Evolutionary conservation across 2,797 vertebrate species (phyloP).

Genomic region (Anomalospiza imberbis): DNA sequence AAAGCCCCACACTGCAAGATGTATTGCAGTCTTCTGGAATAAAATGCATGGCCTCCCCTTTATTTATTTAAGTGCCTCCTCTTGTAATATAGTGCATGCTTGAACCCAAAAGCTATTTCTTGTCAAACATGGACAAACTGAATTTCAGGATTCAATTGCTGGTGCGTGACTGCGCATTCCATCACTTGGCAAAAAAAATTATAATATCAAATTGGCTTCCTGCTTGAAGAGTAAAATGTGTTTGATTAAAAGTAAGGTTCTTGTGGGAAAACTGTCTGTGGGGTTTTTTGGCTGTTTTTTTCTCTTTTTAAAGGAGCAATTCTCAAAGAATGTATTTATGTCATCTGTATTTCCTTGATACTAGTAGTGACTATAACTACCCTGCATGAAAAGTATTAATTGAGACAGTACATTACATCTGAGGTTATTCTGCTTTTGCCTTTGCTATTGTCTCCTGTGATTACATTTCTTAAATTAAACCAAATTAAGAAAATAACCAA

Average conservation of each 20-base stretch:
- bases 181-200: constrained; percentile 54
- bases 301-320: background rate
- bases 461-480: background rate
- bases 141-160: constrained; percentile 23
- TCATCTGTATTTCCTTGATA: constrained; percentile 14
- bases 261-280: background rate
- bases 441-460: background rate
- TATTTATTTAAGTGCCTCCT: background rate
- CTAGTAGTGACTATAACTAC: background rate
- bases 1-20: constrained; percentile 64
- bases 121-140: background rate
- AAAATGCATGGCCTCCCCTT: constrained; percentile 45
- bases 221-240: background rate
- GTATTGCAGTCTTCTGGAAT: constrained; percentile 63
- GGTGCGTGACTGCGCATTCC: constrained; percentile 31
- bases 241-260: constrained; percentile 23
- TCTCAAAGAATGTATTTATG: background rate
- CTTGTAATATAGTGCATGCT: background rate
- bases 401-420: background rate
- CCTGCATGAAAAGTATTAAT: background rate
- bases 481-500: background rate
- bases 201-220: constrained; percentile 39
- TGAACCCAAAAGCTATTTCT: constrained; percentile 36
- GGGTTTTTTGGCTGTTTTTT: background rate
- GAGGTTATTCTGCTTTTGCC: background rate